Evolutionary conservation across 1,140 invertebrate species (phyloP), one percentile per base, ranked within the genome.

Genomic region (Dinoponera quadriceps): DNA sequence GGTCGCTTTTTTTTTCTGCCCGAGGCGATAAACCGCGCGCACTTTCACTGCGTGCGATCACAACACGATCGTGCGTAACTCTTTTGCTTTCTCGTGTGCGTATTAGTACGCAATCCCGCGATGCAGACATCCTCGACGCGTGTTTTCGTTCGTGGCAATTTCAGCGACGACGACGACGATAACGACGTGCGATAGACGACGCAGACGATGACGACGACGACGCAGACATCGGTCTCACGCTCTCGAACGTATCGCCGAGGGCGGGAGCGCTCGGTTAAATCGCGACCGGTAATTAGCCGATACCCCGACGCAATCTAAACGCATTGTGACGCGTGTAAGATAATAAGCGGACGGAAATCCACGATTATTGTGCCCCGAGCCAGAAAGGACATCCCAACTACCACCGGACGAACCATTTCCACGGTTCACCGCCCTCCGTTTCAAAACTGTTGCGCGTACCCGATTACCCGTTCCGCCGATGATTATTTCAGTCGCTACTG

Each of bases 331-430:
- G 75, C 89, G 90, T 89, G 87, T 92, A 92, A 90, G 87, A 90
- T 91, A 90, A 91, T 90, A 88, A 91, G 87, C 90, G 88, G 89
- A 92, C 93, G 94, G 94, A 94, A 92, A 92, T 92, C 90, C 88
- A 90, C 92, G 90, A 94, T 94, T 94, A 94, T 90, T 87, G 89
- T 93, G 91, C 92, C 66, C 91, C 92, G 92, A 89, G 91, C 89
- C 81, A 87, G 88, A 90, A 89, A 91, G 91, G 90, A 91, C 89
- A 90, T 89, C 90, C 88, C 89, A 90, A 91, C 91, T 89, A 92
- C 85, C 89, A 92, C 93, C 92, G 93, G 93, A 93, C 92, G 93
- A 93, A 90, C 84, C 93, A 92, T 93, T 94, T 93, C 92, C 93
- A 94, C 93, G 94, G 91, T 94, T 93, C 92, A 91, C 75, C 90